Base-by-base conservation (phyloP, 2,888 invertebrate genomes). In the Metopia argyrocephala region DNA sequence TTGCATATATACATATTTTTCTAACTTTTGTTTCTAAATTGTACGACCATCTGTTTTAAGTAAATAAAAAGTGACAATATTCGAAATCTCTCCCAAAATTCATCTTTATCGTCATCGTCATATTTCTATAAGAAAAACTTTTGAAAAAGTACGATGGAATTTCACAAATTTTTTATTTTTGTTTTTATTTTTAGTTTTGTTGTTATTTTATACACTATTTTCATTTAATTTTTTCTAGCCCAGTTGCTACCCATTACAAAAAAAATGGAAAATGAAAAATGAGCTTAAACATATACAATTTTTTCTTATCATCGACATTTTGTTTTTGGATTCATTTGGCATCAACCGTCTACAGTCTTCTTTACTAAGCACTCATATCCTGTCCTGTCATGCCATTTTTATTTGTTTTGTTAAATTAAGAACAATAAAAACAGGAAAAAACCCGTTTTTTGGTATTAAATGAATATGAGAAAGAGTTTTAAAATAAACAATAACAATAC, bases 371-470 rank as follows among this genome's bases (percentile, higher is more conserved):
- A 38, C 0, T 38, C 15, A 4, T 38, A 15, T 12, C 1, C 12
- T 38, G 38, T 38, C 38, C 38, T 38, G 38, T 5, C 50, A 7
- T 52, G 50, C 3, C 50, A 9, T 18, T 20, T 15, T n/a, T 15
- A n/a, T 48, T 48, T n/a, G n/a, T 6, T 18, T 27, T 56, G 27
- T 56, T 6, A n/a, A 27, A 56, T 66, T n/a, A 45, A 38, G 12
- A 71, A 57, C 38, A 45, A 61, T n/a, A 52, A 38, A n/a, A 48
- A 48, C 15, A 48, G 23, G 20, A 52, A 50, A 75, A 38, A 12
- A 15, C 2, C 5, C 70, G 45, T 70, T 76, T 57, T 70, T 64
- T 38, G 59, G 38, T 70, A 78, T 78, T 65, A 59, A 71, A 65
- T 71, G 59, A 71, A 66, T 71, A 48, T 48, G 48, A 48, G 71